Percentiles rank a stretch among this genome's conserved stretches.
These are phyloP conservation scores for Mormyrus iriodes DNA, from an alignment of 2,113 vertebrate genomes.

Conservation along the genomic window DNA sequence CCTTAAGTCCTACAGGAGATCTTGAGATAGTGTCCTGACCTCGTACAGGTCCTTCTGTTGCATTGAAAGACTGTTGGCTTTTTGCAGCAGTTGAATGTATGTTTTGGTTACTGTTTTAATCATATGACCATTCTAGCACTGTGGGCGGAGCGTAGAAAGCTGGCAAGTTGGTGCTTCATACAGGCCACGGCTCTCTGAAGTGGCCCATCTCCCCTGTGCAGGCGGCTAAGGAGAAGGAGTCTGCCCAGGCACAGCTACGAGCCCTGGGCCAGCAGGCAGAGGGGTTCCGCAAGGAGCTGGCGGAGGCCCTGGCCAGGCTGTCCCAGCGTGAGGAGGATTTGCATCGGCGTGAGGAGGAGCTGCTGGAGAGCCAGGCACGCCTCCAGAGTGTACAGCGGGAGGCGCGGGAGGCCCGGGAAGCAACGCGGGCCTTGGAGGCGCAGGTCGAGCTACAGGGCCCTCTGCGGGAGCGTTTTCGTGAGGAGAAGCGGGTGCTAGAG, in stretches of 20 bases:
- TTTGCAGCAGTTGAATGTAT: background rate
- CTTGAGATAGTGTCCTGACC: background rate
- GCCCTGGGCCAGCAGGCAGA: conserved; percentile 73
- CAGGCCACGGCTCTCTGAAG: background rate
- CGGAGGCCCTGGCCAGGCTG: conserved; percentile 69
- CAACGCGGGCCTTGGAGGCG: conserved; percentile 59
- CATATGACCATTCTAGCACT: background rate
- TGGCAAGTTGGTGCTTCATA: background rate
- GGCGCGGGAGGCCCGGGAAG: conserved; percentile 62
- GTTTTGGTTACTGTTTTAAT: background rate
- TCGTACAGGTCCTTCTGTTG: background rate
- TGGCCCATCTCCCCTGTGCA: conserved; percentile 36
- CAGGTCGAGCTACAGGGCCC: conserved; percentile 61
- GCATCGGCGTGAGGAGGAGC: conserved; percentile 67
- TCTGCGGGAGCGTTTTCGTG: conserved; percentile 57
- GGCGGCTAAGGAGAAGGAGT: conserved; percentile 74
- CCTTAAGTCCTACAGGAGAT: background rate
- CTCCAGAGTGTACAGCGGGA: conserved; percentile 72
- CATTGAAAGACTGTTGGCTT: background rate
- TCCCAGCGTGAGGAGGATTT: conserved; percentile 81
- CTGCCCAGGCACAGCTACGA: conserved; percentile 68
- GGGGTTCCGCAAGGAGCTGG: conserved; percentile 71
- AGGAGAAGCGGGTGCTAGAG: conserved; percentile 71
- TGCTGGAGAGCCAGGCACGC: conserved; percentile 65
- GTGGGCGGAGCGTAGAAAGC: background rate